Evolutionary conservation across 37 sponge, comb jelly and placozoan genomes (phyloP), one percentile per base, ranked within the genome.

Genomic region (Spongia lamella): DNA sequence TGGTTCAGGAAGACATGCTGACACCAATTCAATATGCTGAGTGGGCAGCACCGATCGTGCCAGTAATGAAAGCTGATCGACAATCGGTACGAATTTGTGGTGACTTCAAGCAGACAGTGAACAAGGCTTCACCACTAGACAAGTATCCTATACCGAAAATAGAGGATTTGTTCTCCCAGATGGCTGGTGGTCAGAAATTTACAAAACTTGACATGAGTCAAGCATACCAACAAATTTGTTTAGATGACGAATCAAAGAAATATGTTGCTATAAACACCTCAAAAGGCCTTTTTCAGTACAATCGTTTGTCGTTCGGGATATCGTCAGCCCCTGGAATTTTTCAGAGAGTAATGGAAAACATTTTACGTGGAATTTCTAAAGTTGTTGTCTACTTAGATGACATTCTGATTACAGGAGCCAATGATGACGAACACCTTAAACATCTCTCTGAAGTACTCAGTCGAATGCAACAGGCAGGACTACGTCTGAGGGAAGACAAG

Each of bases 41-140:
- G 32, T 83, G 84, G 77, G 75, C 77, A 25, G 59, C 84, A 3
- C 84, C 77, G n/a, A 59, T 83, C 24, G 77, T 83, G 24, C 33
- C 77, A 29, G 64, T 83, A 0, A 19, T 64, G 63, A 83, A 83
- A 52, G 7, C 34, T 17, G 77, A 83, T 33, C 17, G 62, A 20
- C 7, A 7, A 62, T 56, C 68, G 27, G 56, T 76, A 47, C 50
- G 77, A 7, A 67, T 83, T 30, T 83, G 84, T 76, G 84, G 77
- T 34, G 77, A 75, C 38, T 83, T 67, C 38, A 75, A 83, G 7
- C 27, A 40, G 16, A 40, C 59, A 25, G 27, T 43, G 39, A 36
- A 29, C 63, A 13, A 7, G 5, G 73, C 60, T 7, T 35, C 37
- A 6, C 7, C 21, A 3, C 33, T 29, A 70, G 73, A 70, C 73